Percentiles rank a stretch among this genome's conserved stretches.
Conservation (phyloP, 2,113 vertebrate genomes). For the Typhlomys cinereus region DNA sequence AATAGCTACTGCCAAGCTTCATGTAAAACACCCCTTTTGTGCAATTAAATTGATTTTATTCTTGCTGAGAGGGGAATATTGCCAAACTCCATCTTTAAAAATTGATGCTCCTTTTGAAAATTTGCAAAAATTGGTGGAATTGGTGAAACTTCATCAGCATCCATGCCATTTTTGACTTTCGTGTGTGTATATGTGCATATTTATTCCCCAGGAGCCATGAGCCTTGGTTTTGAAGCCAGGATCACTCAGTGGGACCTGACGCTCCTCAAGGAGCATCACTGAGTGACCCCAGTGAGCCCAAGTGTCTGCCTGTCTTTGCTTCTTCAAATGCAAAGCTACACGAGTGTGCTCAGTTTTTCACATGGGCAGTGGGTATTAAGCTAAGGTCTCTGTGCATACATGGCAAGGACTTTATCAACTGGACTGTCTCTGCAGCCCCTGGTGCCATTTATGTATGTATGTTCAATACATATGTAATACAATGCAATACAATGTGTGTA, state of each 20-base stretch:
- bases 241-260: background rate
- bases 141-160: background rate
- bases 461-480: too few relatives aligned
- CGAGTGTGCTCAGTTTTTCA: too few relatives aligned
- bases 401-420: too few relatives aligned
- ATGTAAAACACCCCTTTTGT: slow-evolving; percentile 13
- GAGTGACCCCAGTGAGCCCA: background rate
- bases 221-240: background rate
- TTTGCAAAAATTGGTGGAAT: background rate
- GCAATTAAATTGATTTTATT: slow-evolving; percentile 56
- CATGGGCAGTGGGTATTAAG: background rate
- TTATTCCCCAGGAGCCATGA: background rate
- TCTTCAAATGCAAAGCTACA: background rate
- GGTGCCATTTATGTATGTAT: too few relatives aligned
- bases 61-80: slow-evolving; percentile 29
- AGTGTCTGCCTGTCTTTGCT: background rate
- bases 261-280: background rate
- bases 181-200: background rate
- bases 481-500: too few relatives aligned
- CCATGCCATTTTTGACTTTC: background rate
- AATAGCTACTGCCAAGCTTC: slow-evolving; percentile 2
- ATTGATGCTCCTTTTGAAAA: slow-evolving; percentile 3
- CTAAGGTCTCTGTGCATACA: too few relatives aligned
- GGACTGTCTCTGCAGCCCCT: background rate
- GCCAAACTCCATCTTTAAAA: slow-evolving; percentile 27